A percentile compares a stretch with the other conserved stretches of the same genome.
Evolutionary conservation across 2,888 invertebrate genomes (phyloP).

Genomic region (Crocallis elinguaria): DNA sequence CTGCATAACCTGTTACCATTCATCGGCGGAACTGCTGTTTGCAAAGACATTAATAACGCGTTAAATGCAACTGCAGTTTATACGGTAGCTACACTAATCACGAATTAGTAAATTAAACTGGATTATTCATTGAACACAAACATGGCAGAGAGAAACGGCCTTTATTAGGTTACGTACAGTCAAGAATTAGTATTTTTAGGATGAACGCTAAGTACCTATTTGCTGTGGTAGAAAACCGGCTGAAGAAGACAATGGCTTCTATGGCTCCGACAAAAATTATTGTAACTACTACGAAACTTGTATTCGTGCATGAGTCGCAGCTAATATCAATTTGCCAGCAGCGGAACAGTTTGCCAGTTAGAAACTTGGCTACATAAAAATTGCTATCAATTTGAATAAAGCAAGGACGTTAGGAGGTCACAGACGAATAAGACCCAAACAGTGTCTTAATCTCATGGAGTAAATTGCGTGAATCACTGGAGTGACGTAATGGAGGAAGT

Average conservation of each 20-base stretch:
- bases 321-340: slow-evolving; percentile 3
- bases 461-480: slow-evolving; percentile 71
- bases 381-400: slow-evolving; percentile 27
- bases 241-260: too few species aligned
- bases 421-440: slow-evolving; percentile 55
- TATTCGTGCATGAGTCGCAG: not conserved
- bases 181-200: too few species aligned
- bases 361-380: slow-evolving; percentile 11
- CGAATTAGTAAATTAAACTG: not conserved
- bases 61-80: slow-evolving; percentile 16
- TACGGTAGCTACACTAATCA: not conserved
- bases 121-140: not conserved
- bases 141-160: not conserved
- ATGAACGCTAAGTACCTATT: too few species aligned
- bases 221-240: too few species aligned
- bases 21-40: slow-evolving; percentile 46
- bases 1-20: slow-evolving; percentile 50
- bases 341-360: slow-evolving; percentile 7
- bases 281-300: too few species aligned
- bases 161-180: not conserved
- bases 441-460: slow-evolving; percentile 57
- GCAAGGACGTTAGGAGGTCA: slow-evolving; percentile 66
- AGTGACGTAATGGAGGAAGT: slow-evolving; percentile 81
- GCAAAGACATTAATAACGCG: slow-evolving; percentile 47
- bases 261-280: too few species aligned